Evolutionary conservation across 2,888 invertebrate species (phyloP).

Genomic region (Nymphalis polychloros): DNA sequence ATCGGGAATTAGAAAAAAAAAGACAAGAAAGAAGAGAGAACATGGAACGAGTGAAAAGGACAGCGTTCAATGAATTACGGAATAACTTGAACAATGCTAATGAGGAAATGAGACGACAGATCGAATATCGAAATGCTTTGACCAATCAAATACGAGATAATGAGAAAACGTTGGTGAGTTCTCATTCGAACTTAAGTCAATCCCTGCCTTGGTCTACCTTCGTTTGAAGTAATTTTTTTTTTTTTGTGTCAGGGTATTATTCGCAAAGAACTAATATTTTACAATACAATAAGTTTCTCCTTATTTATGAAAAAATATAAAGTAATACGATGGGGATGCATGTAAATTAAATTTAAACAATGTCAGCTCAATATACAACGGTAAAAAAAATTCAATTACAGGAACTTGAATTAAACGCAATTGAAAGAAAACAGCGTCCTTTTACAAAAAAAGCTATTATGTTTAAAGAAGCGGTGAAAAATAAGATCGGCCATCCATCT

Average conservation of each 20-base stretch:
- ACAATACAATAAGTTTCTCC: too few relatives aligned
- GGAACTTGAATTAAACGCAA: slow-evolving; percentile 54
- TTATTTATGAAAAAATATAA: too few relatives aligned
- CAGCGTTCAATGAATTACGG: slow-evolving; percentile 57
- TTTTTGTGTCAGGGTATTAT: too few relatives aligned
- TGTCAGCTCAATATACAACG: not conserved
- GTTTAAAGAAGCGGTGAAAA: slow-evolving; percentile 64
- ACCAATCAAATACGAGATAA: slow-evolving; percentile 61
- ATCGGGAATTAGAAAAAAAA: slow-evolving; percentile 50
- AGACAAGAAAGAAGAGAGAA: slow-evolving; percentile 50
- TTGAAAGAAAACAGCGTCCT: slow-evolving; percentile 59
- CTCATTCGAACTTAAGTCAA: not conserved
- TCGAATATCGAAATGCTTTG: slow-evolving; percentile 62
- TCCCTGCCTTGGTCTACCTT: too few relatives aligned
- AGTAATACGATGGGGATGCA: too few relatives aligned
- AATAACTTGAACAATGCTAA: slow-evolving; percentile 57
- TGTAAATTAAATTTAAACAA: not conserved
- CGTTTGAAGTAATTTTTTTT: too few relatives aligned
- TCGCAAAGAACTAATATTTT: too few relatives aligned
- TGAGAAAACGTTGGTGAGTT: slow-evolving; percentile 56
- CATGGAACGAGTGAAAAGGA: slow-evolving; percentile 61
- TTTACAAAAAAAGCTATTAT: slow-evolving; percentile 63
- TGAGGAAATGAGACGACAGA: slow-evolving; percentile 59
- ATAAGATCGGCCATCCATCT: slow-evolving; percentile 53
- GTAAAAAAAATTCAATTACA: slow-evolving; percentile 44